phyloP scores from a whole-genome alignment of 64 coral and sea anemone species.

The Anthopleura sola region DNA sequence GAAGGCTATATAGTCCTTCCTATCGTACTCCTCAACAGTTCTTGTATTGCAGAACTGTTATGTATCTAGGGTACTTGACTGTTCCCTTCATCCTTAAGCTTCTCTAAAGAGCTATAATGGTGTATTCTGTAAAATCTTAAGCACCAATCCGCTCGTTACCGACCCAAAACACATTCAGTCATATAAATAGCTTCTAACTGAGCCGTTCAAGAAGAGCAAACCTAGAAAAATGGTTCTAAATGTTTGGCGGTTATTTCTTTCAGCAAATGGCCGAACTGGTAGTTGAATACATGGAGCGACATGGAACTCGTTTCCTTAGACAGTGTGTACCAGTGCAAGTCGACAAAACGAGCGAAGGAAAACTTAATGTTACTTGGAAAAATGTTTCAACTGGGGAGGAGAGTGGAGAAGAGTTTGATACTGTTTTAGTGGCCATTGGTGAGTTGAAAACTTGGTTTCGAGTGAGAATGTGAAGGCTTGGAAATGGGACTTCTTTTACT shows the following conservation, averaged over 20 bases:
- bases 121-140: too few relatives aligned
- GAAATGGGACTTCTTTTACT: not conserved
- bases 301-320: conserved; percentile 72
- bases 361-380: conserved; percentile 69
- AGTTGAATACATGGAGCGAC: conserved; percentile 56
- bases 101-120: too few relatives aligned
- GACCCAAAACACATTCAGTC: too few relatives aligned
- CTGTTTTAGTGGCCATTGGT: conserved; percentile 95
- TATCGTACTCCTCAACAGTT: too few relatives aligned
- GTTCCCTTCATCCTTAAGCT: too few relatives aligned
- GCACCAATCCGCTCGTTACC: too few relatives aligned
- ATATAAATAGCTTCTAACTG: too few relatives aligned
- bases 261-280: conserved; percentile 95
- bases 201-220: too few relatives aligned
- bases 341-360: conserved; percentile 52
- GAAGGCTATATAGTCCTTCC: too few relatives aligned
- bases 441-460: not conserved
- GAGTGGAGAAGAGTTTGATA: conserved; percentile 70
- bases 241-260: not conserved
- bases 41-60: too few relatives aligned
- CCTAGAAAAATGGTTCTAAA: not conserved
- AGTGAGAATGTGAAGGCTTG: not conserved
- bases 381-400: conserved; percentile 59
- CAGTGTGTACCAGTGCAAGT: conserved; percentile 65
- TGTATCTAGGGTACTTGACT: too few relatives aligned